Evolutionary conservation across 2,113 vertebrate species (phyloP), one percentile per base, ranked within the genome.

Genomic region (Myrmophylax atrothorax): DNA sequence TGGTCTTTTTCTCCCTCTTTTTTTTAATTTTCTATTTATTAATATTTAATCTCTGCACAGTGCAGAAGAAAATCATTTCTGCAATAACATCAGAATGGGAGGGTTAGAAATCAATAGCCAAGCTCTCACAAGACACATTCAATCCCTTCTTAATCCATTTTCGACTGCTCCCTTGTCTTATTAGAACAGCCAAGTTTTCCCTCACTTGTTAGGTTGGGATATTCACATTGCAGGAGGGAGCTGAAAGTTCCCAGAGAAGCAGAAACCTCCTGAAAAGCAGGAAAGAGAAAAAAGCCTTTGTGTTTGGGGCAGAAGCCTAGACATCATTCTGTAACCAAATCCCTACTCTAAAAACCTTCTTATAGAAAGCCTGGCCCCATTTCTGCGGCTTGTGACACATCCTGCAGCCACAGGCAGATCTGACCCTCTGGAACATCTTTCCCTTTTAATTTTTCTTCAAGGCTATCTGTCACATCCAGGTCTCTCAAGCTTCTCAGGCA

Each of bases 41-140:
- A 96, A 96, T 94, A 96, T 97, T 95, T 97, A 94, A 95, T 94
- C 85, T 95, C 90, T 33, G 49, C 80, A 87, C 9, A 7, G 90
- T 44, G 84, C 75, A 93, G 94, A 90, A 78, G 93, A 93, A 96
- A 96, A 94, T 94, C 16, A 86, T 91, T 93, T 90, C 81, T 92
- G 92, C 87, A 86, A 87, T 87, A 92, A 96, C 35, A 52, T 69
- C 87, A 85, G 87, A 74, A 85, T 76, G 62, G 18, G 31, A 91
- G 77, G 84, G 70, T 93, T 87, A 82, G 82, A 95, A 93, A 87
- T 96, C 96, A 78, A 75, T 82, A 73, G 89, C 94, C 89, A 89
- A 74, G 94, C 83, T 96, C 95, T 97, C 95, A 89, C 85, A 96
- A 97, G 96, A 83, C 84, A 80, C 44, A 60, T 76, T 75, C 89